Base-by-base conservation (phyloP, 2,797 vertebrate species). In the Phoxinus dragarum region DNA sequence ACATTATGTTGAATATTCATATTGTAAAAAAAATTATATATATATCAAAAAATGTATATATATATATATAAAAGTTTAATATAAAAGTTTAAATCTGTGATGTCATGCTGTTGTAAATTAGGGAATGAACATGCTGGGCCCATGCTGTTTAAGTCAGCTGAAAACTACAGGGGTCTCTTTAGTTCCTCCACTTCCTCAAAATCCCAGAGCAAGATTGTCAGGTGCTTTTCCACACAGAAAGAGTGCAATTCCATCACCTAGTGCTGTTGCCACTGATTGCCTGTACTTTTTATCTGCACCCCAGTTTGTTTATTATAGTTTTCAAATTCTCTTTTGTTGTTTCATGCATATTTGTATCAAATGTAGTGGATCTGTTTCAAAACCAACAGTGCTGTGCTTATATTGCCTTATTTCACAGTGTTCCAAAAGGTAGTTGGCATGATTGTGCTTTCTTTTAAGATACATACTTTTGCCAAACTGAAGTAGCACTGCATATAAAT, bases 271-370 rank as follows among this genome's bases (percentile, higher is more conserved):
- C 89, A 89, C 54, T 86, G 85, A 81, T 88, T 89, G 68, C 77
- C 72, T n/a, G n/a, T 90, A 88, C 91, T 91, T 92, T 92, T 27
- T 88, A 90, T 89, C n/a, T 12, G 74, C 64, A 54, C 27, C 80
- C 72, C 80, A 81, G 56, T 90, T 74, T 85, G 77, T 88, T 92
- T 84, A 87, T 87, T 90, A 82, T 66, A 87, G 86, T 82, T 90
- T 88, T 85, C 40, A 71, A 40, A 59, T 44, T 79, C 81, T 68
- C 38, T 82, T 3, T 4, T 88, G 68, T 23, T 73, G 69, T 85
- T 86, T 75, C 56, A 31, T 86, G 61, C 72, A 66, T 59, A 73
- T 42, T 42, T 68, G 5, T 40, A 27, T 23, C 9, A 69, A 69
- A 49, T 10, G 5, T 12, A 36, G 16, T 36, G 64, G 16, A 34